Evolutionary conservation across 2,888 invertebrate genomes (phyloP).

Genomic region (Proisotoma minuta): DNA sequence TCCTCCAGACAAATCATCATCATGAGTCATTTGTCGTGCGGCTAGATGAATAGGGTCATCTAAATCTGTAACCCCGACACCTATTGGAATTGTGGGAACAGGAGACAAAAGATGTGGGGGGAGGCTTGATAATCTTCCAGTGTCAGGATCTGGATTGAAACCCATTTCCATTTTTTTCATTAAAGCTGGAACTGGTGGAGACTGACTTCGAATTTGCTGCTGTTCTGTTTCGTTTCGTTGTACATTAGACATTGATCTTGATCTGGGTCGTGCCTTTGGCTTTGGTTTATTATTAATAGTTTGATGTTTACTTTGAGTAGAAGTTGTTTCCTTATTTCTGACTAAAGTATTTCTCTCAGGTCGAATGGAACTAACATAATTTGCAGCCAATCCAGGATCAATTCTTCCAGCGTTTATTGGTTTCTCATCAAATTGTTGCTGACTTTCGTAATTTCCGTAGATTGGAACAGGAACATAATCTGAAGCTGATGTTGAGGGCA

Average conservation of each 20-base stretch:
- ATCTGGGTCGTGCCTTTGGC: too few species aligned
- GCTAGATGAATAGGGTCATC: not conserved
- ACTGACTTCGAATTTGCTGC: not conserved
- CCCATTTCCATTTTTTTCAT: constrained; percentile 43
- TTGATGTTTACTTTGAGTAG: too few species aligned
- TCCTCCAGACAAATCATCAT: not conserved
- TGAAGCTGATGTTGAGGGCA: not conserved
- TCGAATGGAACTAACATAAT: too few species aligned
- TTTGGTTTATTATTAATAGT: too few species aligned
- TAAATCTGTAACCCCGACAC: not conserved
- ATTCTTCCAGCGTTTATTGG: constrained; percentile 21
- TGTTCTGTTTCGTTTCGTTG: not conserved
- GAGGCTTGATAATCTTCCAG: constrained; percentile 26
- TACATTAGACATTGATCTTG: not conserved
- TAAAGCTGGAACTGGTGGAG: constrained; percentile 45
- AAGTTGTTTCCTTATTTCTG: too few species aligned
- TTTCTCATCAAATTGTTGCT: constrained; percentile 29
- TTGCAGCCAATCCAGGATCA: constrained; percentile 4
- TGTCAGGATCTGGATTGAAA: constrained; percentile 33
- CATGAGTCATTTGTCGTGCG: not conserved
- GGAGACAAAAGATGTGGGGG: constrained; percentile 27
- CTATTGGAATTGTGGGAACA: constrained; percentile 21
- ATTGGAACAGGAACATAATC: constrained; percentile 3
- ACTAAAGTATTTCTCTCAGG: too few species aligned
- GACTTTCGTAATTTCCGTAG: constrained; percentile 15